Base-by-base conservation (phyloP, 2,888 invertebrate genomes). In the Spodoptera littoralis region DNA sequence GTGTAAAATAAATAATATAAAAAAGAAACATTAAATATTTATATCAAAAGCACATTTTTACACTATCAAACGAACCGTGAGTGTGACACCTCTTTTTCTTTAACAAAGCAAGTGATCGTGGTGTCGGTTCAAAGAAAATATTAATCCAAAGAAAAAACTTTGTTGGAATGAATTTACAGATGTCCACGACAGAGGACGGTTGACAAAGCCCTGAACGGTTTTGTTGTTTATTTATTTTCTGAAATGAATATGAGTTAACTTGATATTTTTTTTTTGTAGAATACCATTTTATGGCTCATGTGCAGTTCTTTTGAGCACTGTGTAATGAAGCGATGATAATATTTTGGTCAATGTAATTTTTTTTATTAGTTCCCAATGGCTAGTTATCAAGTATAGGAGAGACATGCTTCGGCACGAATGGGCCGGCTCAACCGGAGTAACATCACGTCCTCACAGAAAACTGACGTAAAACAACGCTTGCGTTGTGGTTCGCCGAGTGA, bases 121-220 rank as follows among this genome's bases (percentile, higher is more conserved):
- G 18, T 30, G 51, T 58, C 47, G 49, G 27, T 47, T 49, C 36
- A 52, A 48, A 56, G 58, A 62, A 70, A 67, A 66, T 70, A 67
- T 67, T 67, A 70, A 63, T 30, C 49, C 24, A 11, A 36, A 52
- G 45, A 36, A 50, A 56, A 65, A 45, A 61, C 59, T 61, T 41
- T 30, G 54, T 44, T 54, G 44, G 9, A 73, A 30, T 41, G 46
- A 55, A 56, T 56, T 55, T 36, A 44, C 59, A 72, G 46, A 57
- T n/a, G 57, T 57, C 54, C 8, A 43, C n/a, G 9, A 9, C 55
- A 56, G 53, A 61, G 44, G 13, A 36, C 47, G 48, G 46, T 6
- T 76, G 65, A 62, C 59, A 42, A 45, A 12, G n/a, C 50, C 13
- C 4, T 58, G 61, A 60, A 49, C 57, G 13, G 49, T 47, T 54